Conservation (phyloP, 2,888 invertebrate genomes). For the Dendrolimus pini region DNA sequence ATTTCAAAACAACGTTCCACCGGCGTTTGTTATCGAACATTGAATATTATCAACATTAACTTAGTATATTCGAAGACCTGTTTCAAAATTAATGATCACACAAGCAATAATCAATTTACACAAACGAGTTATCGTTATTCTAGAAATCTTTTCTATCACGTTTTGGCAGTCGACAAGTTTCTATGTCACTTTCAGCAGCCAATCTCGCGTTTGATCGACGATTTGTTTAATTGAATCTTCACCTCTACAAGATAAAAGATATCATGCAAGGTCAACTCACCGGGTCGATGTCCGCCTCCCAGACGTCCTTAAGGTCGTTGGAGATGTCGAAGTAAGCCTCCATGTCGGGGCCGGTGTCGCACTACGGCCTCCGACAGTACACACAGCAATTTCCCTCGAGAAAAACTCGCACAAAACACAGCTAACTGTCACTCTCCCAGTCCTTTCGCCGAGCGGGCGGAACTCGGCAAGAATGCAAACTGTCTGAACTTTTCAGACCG, state of each 20-base stretch:
- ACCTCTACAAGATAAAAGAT: conserved; percentile 38
- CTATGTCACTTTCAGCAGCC: not conserved
- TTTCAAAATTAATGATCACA: not conserved
- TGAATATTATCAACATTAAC: conserved; percentile 2
- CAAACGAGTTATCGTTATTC: not conserved
- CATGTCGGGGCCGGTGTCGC: conserved; percentile 73
- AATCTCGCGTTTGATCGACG: not conserved
- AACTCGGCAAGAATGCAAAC: conserved; percentile 41
- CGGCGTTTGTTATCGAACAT: conserved; percentile 18
- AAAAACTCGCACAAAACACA: conserved; percentile 52
- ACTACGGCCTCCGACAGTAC: conserved; percentile 52
- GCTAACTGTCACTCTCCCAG: conserved; percentile 55
- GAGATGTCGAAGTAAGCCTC: conserved; percentile 86
- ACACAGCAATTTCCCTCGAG: conserved; percentile 38
- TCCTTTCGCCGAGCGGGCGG: conserved; percentile 43
- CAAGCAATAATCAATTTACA: not conserved
- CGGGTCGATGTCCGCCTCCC: conserved; percentile 90
- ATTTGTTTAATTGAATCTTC: conserved; percentile 10
- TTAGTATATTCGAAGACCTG: too few species aligned
- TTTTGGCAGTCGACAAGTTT: not conserved
- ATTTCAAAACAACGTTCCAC: conserved; percentile 42
- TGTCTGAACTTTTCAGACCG: conserved; percentile 10
- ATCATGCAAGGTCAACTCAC: conserved; percentile 78
- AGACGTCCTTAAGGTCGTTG: conserved; percentile 85
- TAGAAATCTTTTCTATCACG: not conserved